Base-by-base conservation (phyloP, 2,113 vertebrate species). In the Nothoprocta pentlandii region DNA sequence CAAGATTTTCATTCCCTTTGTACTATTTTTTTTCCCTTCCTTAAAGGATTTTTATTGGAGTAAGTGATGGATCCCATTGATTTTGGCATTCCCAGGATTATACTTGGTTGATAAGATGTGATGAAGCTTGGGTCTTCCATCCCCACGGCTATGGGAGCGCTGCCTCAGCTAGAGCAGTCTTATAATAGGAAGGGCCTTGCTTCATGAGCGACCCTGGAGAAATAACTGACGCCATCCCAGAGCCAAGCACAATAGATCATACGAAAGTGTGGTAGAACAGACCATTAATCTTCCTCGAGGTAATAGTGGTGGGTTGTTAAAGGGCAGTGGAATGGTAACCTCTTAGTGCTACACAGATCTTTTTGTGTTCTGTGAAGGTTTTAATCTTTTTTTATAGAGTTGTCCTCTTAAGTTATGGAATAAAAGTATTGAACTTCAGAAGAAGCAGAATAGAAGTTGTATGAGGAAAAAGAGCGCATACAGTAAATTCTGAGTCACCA, bases 1-100 rank as follows among this genome's bases (percentile, higher is more conserved):
- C 3, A 20, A 39, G 25, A 32, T 84, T 92, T 75, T 25, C 39
- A 87, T 89, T 93, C 79, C 71, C 69, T 77, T 85, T 49, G 49
- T 76, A 34, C 20, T 39, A 26, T 19, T 44, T 70, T 47, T 78
- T 68, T 39, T 44, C 14, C 4, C 30, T 28, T 36, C n/a, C 71
- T 85, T 81, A 42, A 79, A 81, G 66, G 32, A 51, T 39, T 87
- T 71, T 8, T 61, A 53, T 32, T 77, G 73, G 61, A 71, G 59
- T 20, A 67, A 80, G 22, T 79, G 62, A 28, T 46, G 36, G 41
- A 21, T 81, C 26, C 62, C 14, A 7, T 92, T 81, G n/a, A 46
- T 63, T 83, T 89, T 21, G 12, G 71, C 0, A 0, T 66, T 42
- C 26, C 28, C 62, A 8, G 41, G 73, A 68, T 70, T 56, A 75